Conservation (phyloP, 2,113 vertebrate species). For the Saguinus imperator region DNA sequence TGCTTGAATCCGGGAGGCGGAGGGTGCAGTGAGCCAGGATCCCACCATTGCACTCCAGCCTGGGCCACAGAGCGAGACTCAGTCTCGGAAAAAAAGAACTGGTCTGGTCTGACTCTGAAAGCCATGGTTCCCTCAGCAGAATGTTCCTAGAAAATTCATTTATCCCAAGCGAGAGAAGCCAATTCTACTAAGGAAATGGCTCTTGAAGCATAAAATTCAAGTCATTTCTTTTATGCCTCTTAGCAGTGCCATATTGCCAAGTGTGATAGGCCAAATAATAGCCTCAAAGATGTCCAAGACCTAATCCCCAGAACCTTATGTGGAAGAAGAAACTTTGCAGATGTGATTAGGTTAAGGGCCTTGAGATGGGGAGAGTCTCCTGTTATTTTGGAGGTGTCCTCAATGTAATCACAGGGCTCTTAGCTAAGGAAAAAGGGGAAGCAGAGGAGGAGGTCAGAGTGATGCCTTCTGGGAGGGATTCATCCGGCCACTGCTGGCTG, state of each 20-base stretch:
- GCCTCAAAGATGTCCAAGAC: not conserved
- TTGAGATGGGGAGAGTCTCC: not conserved
- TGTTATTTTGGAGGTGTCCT: not conserved
- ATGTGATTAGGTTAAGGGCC: not conserved
- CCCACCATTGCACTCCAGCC: no score
- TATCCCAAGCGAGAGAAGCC: constrained; percentile 39
- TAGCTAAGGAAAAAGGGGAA: not conserved
- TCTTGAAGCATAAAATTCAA: constrained; percentile 40
- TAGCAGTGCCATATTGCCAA: not conserved
- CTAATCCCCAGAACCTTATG: not conserved
- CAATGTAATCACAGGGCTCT: not conserved
- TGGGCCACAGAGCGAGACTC: no score
- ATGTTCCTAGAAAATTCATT: constrained; percentile 2
- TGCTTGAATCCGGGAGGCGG: no score
- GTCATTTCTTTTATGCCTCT: constrained; percentile 43
- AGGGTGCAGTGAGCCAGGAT: no score
- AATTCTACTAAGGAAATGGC: constrained; percentile 9
- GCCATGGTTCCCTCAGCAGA: not conserved
- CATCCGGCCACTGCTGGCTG: not conserved
- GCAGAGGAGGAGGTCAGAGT: not conserved
- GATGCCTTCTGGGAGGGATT: not conserved
- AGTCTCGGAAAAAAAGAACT: no score
- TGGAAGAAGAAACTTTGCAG: not conserved
- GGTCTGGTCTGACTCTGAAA: not conserved
- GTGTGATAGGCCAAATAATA: not conserved